Evolutionary conservation across 1,140 invertebrate species (phyloP).

Genomic region (Metaphire vulgaris): DNA sequence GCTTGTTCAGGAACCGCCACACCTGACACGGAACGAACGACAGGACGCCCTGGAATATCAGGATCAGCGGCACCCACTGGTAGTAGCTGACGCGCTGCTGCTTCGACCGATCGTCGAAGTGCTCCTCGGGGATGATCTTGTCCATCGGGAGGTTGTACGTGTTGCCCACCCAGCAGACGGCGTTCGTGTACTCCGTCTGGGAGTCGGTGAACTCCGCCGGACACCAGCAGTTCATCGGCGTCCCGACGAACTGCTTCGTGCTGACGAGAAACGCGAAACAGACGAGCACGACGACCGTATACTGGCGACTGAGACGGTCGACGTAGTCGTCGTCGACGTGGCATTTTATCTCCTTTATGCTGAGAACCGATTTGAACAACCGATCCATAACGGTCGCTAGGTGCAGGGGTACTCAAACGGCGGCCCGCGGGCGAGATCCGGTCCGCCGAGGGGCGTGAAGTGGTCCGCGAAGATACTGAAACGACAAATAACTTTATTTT

Average conservation of each 20-base stretch:
- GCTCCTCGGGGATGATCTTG: conserved; percentile 45
- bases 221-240: conserved; percentile 53
- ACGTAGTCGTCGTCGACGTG: conserved; percentile 54
- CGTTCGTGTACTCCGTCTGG: conserved; percentile 47
- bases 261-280: conserved; percentile 52
- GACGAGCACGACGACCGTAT: conserved; percentile 53
- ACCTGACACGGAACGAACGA: conserved; percentile 58
- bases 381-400: conserved; percentile 26
- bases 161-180: conserved; percentile 54
- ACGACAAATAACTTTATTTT: neutral
- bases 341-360: conserved; percentile 29
- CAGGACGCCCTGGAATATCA: conserved; percentile 56
- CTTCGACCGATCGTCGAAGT: conserved; percentile 6
- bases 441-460: neutral
- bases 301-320: conserved; percentile 55
- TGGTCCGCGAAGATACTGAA: neutral
- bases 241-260: conserved; percentile 53
- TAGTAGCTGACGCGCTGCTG: conserved; percentile 47
- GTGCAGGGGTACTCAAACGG: neutral
- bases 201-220: conserved; percentile 40
- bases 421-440: neutral
- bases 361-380: conserved; percentile 31
- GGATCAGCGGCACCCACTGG: conserved; percentile 55
- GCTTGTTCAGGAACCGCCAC: conserved; percentile 55
- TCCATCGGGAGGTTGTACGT: conserved; percentile 54